A percentile compares a stretch with the other conserved stretches of the same genome.
Evolutionary conservation across 2,797 vertebrate species (phyloP).

Genomic region (Denticeps clupeoides): DNA sequence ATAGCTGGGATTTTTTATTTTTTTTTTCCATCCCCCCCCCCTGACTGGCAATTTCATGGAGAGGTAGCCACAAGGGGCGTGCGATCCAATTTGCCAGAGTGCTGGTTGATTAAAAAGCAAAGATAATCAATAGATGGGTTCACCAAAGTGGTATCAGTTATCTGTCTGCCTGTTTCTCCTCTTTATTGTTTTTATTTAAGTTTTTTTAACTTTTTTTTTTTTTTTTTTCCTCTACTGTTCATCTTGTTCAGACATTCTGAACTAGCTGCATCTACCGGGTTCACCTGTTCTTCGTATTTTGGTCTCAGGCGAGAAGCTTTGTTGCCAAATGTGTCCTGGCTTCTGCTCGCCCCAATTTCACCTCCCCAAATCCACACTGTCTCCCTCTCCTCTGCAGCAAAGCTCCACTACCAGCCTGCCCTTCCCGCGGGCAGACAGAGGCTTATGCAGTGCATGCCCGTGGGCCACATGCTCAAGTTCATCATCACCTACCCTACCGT

Average conservation of each 20-base stretch:
- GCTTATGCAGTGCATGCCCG: slow-evolving; percentile 56
- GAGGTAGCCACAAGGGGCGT: slow-evolving; percentile 30
- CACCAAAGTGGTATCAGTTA: slow-evolving; percentile 26
- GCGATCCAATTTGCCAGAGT: slow-evolving; percentile 41
- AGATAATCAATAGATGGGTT: slow-evolving; percentile 41
- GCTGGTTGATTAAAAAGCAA: slow-evolving; percentile 37
- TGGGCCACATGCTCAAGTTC: slow-evolving; percentile 61
- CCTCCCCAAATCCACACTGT: neutral
- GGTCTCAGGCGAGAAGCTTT: no score
- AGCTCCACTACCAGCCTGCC: slow-evolving; percentile 50
- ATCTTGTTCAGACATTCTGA: no score
- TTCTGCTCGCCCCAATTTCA: neutral
- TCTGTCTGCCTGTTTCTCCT: slow-evolving; percentile 16
- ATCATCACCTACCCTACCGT: slow-evolving; percentile 61
- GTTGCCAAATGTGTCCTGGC: no score
- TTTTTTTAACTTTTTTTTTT: neutral
- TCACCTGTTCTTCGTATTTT: no score
- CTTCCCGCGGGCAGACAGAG: slow-evolving; percentile 49
- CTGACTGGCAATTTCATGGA: slow-evolving; percentile 29
- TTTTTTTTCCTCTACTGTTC: neutral
- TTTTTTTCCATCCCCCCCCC: slow-evolving; percentile 6
- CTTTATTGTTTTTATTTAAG: neutral
- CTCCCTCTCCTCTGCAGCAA: slow-evolving; percentile 40
- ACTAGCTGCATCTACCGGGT: no score
- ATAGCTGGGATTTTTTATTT: slow-evolving; percentile 28